Evolutionary conservation across 2,888 invertebrate species (phyloP).

Genomic region (Apodemia duryi): DNA sequence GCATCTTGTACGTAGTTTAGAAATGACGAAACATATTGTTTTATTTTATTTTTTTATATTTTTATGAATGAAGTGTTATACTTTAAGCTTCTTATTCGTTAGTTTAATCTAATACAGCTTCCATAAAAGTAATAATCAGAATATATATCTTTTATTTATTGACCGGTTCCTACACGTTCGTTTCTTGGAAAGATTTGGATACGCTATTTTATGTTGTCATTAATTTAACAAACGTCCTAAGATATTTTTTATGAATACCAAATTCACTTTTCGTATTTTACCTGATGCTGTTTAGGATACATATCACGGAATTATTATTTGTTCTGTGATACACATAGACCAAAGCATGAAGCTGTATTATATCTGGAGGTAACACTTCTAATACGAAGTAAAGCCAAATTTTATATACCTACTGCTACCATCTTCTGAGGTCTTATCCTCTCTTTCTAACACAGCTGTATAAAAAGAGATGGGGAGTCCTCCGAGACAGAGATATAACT

Average conservation of each 20-base stretch:
- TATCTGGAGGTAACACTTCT: too few species aligned
- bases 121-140: slow-evolving; percentile 3
- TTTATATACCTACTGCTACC: too few species aligned
- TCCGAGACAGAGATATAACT: too few species aligned
- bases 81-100: not conserved
- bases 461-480: too few species aligned
- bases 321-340: too few species aligned
- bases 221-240: not conserved
- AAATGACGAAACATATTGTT: not conserved
- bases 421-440: too few species aligned
- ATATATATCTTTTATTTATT: not conserved
- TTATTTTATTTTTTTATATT: not conserved
- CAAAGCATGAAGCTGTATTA: too few species aligned
- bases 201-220: not conserved
- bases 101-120: not conserved
- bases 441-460: too few species aligned
- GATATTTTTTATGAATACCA: not conserved
- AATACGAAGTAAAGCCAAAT: too few species aligned
- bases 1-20: too few species aligned
- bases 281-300: not conserved
- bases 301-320: too few species aligned
- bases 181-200: slow-evolving; percentile 11
- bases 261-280: not conserved
- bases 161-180: not conserved
- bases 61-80: not conserved